Conservation (phyloP, 2,888 invertebrate species). For the Pristionchus maxplancki region DNA sequence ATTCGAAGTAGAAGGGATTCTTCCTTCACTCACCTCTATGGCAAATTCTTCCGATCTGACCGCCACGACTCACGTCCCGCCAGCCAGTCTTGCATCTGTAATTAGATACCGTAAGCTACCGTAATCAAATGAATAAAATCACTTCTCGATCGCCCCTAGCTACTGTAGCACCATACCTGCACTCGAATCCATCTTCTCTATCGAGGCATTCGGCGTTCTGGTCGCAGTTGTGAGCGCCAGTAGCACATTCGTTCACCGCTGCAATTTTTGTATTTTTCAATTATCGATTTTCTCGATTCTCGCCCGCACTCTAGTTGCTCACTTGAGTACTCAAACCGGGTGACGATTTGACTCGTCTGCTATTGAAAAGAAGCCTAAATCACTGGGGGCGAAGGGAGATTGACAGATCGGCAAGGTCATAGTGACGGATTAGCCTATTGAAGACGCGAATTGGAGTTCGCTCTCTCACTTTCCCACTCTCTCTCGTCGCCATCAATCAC, state of each 20-base stretch:
- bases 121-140: slow-evolving; percentile 29
- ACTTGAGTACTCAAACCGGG: neutral
- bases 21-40: slow-evolving; percentile 60
- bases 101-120: neutral
- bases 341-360: neutral
- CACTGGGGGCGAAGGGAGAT: neutral
- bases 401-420: slow-evolving; percentile 36
- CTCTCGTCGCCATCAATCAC: neutral
- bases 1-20: too few species aligned
- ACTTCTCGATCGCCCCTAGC: neutral
- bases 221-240: slow-evolving; percentile 76
- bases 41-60: slow-evolving; percentile 71
- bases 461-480: slow-evolving; percentile 9
- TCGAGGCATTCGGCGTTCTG: slow-evolving; percentile 76
- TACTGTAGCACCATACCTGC: slow-evolving; percentile 59
- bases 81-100: slow-evolving; percentile 72
- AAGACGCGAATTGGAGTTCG: neutral
- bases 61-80: slow-evolving; percentile 70
- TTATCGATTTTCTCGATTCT: neutral
- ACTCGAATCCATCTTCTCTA: slow-evolving; percentile 73
- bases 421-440: neutral
- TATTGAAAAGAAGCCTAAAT: slow-evolving; percentile 9
- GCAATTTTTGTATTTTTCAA: slow-evolving; percentile 52
- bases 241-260: slow-evolving; percentile 76
- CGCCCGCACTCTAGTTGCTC: neutral